Evolutionary conservation across 2,888 invertebrate genomes (phyloP), one percentile per base, ranked within the genome.

Genomic region (Erebia ligea): DNA sequence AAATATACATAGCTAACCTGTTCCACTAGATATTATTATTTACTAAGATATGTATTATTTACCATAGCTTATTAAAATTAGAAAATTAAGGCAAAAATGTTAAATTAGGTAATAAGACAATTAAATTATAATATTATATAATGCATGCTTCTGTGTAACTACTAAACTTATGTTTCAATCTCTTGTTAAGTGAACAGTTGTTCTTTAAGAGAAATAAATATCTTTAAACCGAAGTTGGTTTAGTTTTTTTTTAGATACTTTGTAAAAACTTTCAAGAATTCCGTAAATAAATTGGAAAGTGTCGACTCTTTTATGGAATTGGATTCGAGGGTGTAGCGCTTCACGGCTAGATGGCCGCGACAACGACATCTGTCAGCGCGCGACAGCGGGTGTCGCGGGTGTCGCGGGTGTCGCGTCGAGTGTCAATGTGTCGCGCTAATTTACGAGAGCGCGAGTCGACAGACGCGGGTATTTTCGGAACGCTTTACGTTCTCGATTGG

Each of bases 351-450:
- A 66, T 72, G 66, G 67, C 50, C 70, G 72, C 74, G 72, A 78
- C 84, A 82, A 82, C 83, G 82, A 82, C 81, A 80, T 80, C 75
- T 75, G 84, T 82, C 81, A 76, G 75, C 72, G 77, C 69, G 70
- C 79, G 83, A 82, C 84, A 76, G 80, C 78, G 73, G 75, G 77
- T 79, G 82, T 82, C 83, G 81, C 81, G 50, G 58, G 71, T 72
- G 78, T 75, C 74, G 79, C 82, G 73, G 3, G 67, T 66, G 70
- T 70, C 70, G 70, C 74, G 73, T 56, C 62, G 54, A 5, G 73
- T 73, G 86, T 85, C 87, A 84, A 82, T 84, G 84, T 82, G 73
- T 72, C 69, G 72, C 67, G 73, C 76, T 79, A 78, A 78, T 79
- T 79, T 78, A 78, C 78, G 76, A 74, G 75, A 74, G 72, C 71